Conservation (phyloP, 2,888 invertebrate genomes). For the Melanchra persicariae region DNA sequence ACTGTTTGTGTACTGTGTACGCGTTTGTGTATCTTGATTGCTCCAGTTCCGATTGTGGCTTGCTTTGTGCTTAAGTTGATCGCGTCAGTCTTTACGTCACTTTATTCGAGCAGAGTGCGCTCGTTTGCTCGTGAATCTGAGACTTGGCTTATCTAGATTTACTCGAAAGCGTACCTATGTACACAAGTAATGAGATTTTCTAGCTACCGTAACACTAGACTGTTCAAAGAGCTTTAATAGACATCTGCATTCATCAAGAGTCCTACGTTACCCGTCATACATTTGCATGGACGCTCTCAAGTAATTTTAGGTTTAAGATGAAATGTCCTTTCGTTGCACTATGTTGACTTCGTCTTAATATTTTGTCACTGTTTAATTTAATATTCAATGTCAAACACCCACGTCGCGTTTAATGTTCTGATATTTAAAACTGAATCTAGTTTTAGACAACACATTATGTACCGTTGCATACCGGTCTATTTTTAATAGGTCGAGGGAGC, state of each 20-base stretch:
- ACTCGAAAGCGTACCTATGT: constrained; percentile 67
- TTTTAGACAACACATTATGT: constrained; percentile 27
- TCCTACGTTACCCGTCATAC: constrained; percentile 35
- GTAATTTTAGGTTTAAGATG: constrained; percentile 28
- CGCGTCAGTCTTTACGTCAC: constrained; percentile 70
- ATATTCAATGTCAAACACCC: constrained; percentile 48
- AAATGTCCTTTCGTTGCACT: not conserved
- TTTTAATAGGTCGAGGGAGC: constrained; percentile 43
- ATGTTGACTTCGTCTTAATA: constrained; percentile 7
- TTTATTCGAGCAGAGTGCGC: constrained; percentile 70
- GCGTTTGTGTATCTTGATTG: constrained; percentile 71
- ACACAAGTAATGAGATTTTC: constrained; percentile 74
- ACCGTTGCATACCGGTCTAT: constrained; percentile 38
- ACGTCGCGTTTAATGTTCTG: constrained; percentile 17
- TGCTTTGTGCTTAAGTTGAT: constrained; percentile 74
- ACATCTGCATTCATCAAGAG: constrained; percentile 65
- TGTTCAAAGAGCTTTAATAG: constrained; percentile 62
- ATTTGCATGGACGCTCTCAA: constrained; percentile 43
- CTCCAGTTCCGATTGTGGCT: constrained; percentile 70
- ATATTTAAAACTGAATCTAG: constrained; percentile 45
- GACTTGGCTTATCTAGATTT: constrained; percentile 75
- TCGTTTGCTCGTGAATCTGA: constrained; percentile 71
- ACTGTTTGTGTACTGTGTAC: constrained; percentile 67
- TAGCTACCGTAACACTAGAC: constrained; percentile 63
- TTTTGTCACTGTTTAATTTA: constrained; percentile 11